A percentile compares a stretch with the other conserved stretches of the same genome.
Evolutionary conservation across 2,113 vertebrate species (phyloP).

Genomic region (Nibea coibor): DNA sequence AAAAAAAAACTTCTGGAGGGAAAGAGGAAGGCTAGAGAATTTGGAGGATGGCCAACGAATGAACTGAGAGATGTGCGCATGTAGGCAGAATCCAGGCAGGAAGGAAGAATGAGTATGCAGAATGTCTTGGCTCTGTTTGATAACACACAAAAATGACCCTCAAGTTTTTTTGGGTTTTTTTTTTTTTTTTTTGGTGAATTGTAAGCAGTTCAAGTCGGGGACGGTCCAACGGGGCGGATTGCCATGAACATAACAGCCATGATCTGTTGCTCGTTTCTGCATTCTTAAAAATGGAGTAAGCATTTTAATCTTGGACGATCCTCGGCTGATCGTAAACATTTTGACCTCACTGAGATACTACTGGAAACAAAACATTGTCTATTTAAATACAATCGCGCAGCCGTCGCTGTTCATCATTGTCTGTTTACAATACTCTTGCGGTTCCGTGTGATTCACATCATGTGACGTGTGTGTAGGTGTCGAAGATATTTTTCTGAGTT

Average conservation of each 20-base stretch:
- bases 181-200: slow-evolving; percentile 16
- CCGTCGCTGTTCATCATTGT: neutral
- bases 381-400: neutral
- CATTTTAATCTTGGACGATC: neutral
- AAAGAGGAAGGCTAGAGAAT: neutral
- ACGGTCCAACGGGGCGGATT: neutral
- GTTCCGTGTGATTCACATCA: neutral
- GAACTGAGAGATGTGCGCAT: slow-evolving; percentile 39
- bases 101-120: slow-evolving; percentile 69
- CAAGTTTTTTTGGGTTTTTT: too few relatives aligned
- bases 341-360: neutral
- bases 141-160: slow-evolving; percentile 17
- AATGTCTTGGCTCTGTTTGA: slow-evolving; percentile 39
- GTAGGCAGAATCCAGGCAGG: slow-evolving; percentile 50
- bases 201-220: slow-evolving; percentile 18
- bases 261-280: neutral
- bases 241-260: neutral
- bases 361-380: neutral
- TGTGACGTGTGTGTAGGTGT: neutral
- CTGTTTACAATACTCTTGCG: neutral
- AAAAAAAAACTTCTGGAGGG: neutral
- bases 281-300: neutral
- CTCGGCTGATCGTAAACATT: neutral
- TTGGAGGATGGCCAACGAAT: neutral
- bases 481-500: neutral